Percentiles rank a stretch among this genome's conserved stretches.
phyloP scores from a whole-genome alignment of 2,888 invertebrate genomes.

The Lycia hirtaria region DNA sequence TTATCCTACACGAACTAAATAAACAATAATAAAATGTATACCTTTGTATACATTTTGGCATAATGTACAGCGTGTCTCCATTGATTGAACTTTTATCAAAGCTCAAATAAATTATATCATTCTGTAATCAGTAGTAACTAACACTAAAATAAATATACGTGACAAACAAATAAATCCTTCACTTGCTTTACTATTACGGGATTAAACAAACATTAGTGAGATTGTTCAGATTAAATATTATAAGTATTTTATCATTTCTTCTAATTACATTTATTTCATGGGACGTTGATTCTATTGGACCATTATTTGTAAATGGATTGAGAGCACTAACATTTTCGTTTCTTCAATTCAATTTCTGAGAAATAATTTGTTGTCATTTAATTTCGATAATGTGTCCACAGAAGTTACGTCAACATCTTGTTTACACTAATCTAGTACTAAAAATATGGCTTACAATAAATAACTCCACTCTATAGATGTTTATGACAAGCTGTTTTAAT shows the following conservation, averaged over 20 bases:
- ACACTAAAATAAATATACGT: conserved; percentile 20
- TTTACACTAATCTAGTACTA: conserved; percentile 7
- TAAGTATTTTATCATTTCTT: conserved; percentile 31
- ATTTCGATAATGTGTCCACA: neutral
- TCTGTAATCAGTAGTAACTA: conserved; percentile 8
- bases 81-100: conserved; percentile 6
- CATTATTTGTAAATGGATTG: neutral
- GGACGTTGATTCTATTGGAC: neutral
- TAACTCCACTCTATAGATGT: too few species aligned
- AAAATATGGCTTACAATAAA: too few species aligned
- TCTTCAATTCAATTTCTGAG: neutral
- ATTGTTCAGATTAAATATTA: conserved; percentile 43
- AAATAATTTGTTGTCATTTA: neutral
- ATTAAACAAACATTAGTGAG: conserved; percentile 50
- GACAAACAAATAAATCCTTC: conserved; percentile 14
- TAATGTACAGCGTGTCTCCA: neutral
- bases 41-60: too few species aligned
- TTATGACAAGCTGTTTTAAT: too few species aligned
- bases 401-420: neutral
- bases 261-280: neutral
- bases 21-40: too few species aligned
- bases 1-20: too few species aligned
- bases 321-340: neutral
- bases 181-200: conserved; percentile 26
- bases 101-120: conserved; percentile 33